phyloP scores from a whole-genome alignment of 2,888 invertebrate species.

The Oligia fasciuncula region DNA sequence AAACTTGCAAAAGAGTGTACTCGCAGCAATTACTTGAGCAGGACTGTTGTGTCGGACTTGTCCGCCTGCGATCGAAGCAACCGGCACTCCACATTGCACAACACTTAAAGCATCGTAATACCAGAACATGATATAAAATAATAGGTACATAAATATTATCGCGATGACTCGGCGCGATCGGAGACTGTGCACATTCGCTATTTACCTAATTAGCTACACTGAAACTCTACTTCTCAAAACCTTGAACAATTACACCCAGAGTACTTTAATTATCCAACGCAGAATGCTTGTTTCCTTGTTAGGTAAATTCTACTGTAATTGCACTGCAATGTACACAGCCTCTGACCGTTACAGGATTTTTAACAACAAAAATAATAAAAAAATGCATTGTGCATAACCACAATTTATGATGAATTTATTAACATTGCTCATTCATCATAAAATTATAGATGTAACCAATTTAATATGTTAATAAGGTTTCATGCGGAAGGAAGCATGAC shows the following conservation, averaged over 20 bases:
- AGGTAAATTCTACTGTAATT: constrained; percentile 13
- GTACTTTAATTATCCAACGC: constrained; percentile 32
- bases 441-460: constrained; percentile 34
- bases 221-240: constrained; percentile 35
- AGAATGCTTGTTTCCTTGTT: constrained; percentile 37
- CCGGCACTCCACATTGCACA: constrained; percentile 76
- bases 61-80: constrained; percentile 71
- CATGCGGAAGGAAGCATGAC: constrained; percentile 54
- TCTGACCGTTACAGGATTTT: constrained; percentile 40
- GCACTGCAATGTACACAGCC: constrained; percentile 46
- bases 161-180: constrained; percentile 58
- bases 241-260: constrained; percentile 45
- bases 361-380: constrained; percentile 35
- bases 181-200: constrained; percentile 67
- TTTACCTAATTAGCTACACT: constrained; percentile 36
- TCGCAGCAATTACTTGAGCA: constrained; percentile 84
- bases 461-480: constrained; percentile 40
- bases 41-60: constrained; percentile 68
- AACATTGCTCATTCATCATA: constrained; percentile 42
- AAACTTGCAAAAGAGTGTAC: constrained; percentile 86
- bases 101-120: constrained; percentile 81
- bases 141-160: constrained; percentile 65
- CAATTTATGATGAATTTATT: constrained; percentile 44
- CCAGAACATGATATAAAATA: constrained; percentile 75
- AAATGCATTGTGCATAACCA: constrained; percentile 52